phyloP scores from a whole-genome alignment of 1,140 invertebrate genomes.

The Metopolophium dirhodum region DNA sequence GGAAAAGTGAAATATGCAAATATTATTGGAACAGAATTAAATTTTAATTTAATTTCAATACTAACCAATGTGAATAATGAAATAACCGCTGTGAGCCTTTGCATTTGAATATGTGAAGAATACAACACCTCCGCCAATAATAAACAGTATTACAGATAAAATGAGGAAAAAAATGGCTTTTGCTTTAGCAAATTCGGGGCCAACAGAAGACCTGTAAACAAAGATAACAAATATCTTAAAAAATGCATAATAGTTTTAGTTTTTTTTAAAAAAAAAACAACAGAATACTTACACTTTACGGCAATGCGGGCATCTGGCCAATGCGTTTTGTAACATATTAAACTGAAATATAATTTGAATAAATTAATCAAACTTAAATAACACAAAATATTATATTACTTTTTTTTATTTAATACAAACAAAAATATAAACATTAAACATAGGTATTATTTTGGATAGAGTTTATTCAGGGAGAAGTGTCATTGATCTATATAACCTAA shows the following conservation, averaged over 20 bases:
- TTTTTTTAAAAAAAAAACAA: background rate
- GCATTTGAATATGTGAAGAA: constrained; percentile 67
- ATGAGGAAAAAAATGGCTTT: constrained; percentile 83
- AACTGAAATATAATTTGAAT: constrained; percentile 73
- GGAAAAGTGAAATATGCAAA: constrained; percentile 58
- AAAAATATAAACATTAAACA: background rate
- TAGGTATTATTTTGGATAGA: background rate
- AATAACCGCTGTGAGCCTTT: constrained; percentile 74
- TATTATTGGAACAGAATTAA: background rate
- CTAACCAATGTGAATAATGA: constrained; percentile 81
- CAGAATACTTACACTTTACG: constrained; percentile 73
- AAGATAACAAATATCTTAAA: background rate
- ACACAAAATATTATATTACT: background rate
- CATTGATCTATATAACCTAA: no score
- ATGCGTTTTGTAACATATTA: constrained; percentile 89
- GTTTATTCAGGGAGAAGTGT: background rate
- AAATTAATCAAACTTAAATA: background rate
- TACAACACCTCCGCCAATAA: constrained; percentile 83
- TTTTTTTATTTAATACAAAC: background rate
- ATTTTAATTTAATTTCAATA: constrained; percentile 58
- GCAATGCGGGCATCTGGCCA: constrained; percentile 96
- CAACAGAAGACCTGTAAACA: constrained; percentile 78
- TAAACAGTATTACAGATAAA: constrained; percentile 74
- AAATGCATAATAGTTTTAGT: background rate
- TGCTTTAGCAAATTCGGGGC: constrained; percentile 79